Evolutionary conservation across 1,140 invertebrate genomes (phyloP), one percentile per base, ranked within the genome.

Genomic region (Philotrypesis tridentata): DNA sequence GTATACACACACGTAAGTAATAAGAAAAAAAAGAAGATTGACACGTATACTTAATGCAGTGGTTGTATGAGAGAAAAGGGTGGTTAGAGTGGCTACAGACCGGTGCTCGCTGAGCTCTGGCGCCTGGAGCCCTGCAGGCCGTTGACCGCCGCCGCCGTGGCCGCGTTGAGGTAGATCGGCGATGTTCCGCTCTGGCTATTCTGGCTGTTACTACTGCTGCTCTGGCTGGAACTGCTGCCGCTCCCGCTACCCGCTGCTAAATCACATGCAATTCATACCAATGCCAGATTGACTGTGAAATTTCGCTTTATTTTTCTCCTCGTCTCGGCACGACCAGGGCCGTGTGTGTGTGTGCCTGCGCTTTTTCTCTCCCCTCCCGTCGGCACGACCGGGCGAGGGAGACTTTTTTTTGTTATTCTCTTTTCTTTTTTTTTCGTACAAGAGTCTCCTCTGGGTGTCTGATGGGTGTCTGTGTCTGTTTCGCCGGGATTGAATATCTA

Each of bases 141-240:
- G 84, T 82, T 84, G 80, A 17, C 67, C 88, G 83, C 82, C 82
- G 84, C 83, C 83, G 81, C 70, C 63, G 85, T 80, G 86, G 86
- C 80, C 86, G 83, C 11, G 85, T 86, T 87, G 87, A 86, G 82
- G 82, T 86, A 86, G 83, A 87, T 80, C 61, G 89, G 87, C 33
- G 88, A 89, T 9, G 86, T 84, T 65, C 89, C 88, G 29, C 86
- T 86, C 84, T 92, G 90, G 87, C 89, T 92, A 88, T 90, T 91
- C 65, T 92, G 89, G 87, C 91, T 91, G 90, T 87, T 90, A 87
- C 83, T 88, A 88, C 86, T 87, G 84, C 85, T 86, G 85, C 88
- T 89, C 85, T 85, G 85, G 84, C 85, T 85, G 84, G 86, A 84
- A 86, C 88, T 87, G 85, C 86, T 86, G 86, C 85, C 84, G 84